Evolutionary conservation across 2,113 vertebrate species (phyloP).

Genomic region (Dicerorhinus sumatrensis): DNA sequence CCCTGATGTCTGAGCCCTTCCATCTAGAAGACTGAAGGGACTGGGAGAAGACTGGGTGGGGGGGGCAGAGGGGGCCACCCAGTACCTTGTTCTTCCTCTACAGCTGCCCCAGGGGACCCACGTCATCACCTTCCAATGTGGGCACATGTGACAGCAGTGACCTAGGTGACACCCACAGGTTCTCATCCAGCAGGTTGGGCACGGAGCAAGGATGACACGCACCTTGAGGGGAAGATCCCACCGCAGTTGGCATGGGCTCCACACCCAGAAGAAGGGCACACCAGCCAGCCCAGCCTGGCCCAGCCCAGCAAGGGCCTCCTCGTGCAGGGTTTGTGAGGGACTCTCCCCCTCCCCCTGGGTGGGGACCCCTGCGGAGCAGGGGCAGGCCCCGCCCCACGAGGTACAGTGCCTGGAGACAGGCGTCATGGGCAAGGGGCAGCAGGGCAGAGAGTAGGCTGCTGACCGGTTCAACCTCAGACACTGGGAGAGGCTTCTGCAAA

Average conservation of each 20-base stretch:
- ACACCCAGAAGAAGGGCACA: fast-evolving
- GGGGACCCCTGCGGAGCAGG: too few relatives aligned
- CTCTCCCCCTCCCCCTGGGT: neutral
- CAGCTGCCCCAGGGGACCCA: neutral
- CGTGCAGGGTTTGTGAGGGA: too few relatives aligned
- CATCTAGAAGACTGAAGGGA: neutral
- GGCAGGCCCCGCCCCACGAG: too few relatives aligned
- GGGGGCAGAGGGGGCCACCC: fast-evolving
- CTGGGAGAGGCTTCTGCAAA: too few relatives aligned
- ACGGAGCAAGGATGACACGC: neutral
- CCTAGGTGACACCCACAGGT: too few relatives aligned
- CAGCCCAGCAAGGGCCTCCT: neutral
- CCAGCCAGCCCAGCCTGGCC: neutral
- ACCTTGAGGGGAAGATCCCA: neutral
- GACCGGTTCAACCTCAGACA: neutral
- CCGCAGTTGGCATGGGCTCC: neutral
- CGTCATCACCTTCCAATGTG: neutral
- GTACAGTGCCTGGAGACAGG: neutral
- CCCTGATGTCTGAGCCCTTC: neutral
- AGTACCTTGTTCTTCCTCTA: neutral
- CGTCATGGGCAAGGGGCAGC: neutral
- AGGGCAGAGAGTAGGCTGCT: neutral
- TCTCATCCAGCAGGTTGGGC: neutral
- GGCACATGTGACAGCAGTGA: neutral
- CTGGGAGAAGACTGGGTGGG: neutral